Conservation (phyloP, 2,888 invertebrate species). For the Malachius bipustulatus region DNA sequence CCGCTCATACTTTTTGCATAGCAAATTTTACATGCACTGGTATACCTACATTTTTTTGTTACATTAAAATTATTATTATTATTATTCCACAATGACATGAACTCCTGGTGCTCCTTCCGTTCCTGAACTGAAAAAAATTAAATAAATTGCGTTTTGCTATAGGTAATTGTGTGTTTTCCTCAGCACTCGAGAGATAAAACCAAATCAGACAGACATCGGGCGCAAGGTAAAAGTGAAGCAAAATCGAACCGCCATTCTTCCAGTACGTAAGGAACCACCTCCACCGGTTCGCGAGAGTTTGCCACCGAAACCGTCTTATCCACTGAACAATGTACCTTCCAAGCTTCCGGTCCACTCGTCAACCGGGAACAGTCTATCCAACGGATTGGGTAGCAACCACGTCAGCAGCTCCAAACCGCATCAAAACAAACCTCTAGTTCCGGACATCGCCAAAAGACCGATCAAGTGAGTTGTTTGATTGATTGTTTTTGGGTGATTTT, state of each 20-base stretch:
- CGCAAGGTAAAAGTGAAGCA: conserved; percentile 72
- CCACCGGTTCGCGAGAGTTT: conserved; percentile 28
- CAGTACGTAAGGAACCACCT: conserved; percentile 8
- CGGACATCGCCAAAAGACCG: conserved; percentile 62
- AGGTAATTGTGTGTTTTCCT: no score
- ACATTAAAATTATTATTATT: no score
- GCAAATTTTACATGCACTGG: no score
- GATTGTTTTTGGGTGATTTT: no score
- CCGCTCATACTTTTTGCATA: no score
- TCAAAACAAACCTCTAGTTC: conserved; percentile 38
- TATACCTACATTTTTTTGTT: no score
- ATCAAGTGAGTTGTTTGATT: conserved; percentile 45
- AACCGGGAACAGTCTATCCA: conserved; percentile 25
- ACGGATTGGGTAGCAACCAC: conserved; percentile 33
- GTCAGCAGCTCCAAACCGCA: conserved; percentile 37
- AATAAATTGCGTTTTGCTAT: no score
- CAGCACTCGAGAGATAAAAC: conserved; percentile 89
- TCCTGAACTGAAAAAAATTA: no score
- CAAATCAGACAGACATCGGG: conserved; percentile 80
- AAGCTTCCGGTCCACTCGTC: conserved; percentile 18
- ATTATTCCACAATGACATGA: no score
- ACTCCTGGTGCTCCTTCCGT: no score
- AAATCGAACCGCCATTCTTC: conserved; percentile 8
- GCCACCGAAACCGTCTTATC: conserved; percentile 32
- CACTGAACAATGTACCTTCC: conserved; percentile 30